phyloP scores from a whole-genome alignment of 2,113 vertebrate species.

The Peucedramus taeniatus region DNA sequence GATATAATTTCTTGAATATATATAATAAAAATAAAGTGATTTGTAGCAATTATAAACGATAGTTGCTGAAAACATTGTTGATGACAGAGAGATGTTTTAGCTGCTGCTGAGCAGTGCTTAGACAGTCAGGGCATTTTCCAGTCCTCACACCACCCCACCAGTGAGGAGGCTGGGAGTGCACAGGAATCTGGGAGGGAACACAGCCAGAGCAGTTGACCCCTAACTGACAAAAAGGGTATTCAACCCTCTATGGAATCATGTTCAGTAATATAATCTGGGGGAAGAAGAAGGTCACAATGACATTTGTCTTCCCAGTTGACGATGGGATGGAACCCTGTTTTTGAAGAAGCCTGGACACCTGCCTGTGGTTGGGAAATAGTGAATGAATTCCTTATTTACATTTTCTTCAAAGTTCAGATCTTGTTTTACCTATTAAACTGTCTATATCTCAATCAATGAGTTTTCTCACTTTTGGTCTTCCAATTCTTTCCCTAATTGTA shows the following conservation, averaged over 20 bases:
- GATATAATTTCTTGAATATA: background rate
- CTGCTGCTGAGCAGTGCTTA: background rate
- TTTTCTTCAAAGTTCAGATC: background rate
- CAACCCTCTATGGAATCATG: background rate
- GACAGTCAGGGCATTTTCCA: background rate
- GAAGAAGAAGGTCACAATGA: background rate
- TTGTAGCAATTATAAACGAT: background rate
- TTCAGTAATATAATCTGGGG: background rate
- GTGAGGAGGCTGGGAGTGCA: background rate
- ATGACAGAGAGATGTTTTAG: background rate
- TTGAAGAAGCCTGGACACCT: background rate
- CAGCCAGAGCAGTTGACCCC: background rate
- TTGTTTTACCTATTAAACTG: background rate
- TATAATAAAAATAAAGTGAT: background rate
- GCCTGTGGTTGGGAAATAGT: background rate
- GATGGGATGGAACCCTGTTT: background rate
- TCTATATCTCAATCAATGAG: background rate
- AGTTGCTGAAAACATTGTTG: background rate
- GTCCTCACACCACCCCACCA: background rate
- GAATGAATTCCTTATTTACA: background rate
- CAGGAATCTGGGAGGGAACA: background rate
- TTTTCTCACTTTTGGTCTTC: background rate
- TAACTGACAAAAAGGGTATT: background rate
- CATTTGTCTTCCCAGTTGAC: background rate
- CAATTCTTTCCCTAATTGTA: background rate